phyloP scores from a whole-genome alignment of 2,888 invertebrate species.

The Cactoblastis cactorum region DNA sequence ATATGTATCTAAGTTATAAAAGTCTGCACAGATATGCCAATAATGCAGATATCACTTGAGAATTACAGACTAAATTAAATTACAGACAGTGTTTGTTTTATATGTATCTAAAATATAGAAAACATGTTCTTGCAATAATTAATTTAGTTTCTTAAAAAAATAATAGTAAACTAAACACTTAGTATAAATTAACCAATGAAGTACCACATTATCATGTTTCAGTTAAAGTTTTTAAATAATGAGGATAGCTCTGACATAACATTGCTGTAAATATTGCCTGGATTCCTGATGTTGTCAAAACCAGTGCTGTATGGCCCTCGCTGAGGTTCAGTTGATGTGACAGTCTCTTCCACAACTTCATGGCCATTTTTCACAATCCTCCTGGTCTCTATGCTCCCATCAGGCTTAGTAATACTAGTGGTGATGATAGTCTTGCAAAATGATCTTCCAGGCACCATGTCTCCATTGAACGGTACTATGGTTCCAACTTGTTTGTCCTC shows the following conservation, averaged over 20 bases:
- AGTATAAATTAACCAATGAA: conserved; percentile 1
- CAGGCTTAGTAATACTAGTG: conserved; percentile 62
- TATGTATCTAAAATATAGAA: conserved; percentile 10
- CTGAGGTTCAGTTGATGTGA: conserved; percentile 36
- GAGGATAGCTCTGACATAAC: conserved; percentile 52
- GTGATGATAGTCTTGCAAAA: conserved; percentile 69
- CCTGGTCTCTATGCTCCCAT: conserved; percentile 62
- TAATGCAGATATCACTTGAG: neutral
- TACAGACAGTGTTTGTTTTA: conserved; percentile 9
- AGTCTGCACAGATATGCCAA: neutral
- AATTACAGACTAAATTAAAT: conserved; percentile 4
- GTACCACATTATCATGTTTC: conserved; percentile 21
- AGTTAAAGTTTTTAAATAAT: conserved; percentile 58
- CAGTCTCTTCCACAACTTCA: conserved; percentile 60
- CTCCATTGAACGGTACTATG: conserved; percentile 44
- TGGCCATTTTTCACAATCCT: conserved; percentile 65
- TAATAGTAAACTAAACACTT: neutral
- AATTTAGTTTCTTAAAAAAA: conserved; percentile 1
- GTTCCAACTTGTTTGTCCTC: conserved; percentile 30
- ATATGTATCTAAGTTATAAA: neutral
- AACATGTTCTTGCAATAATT: neutral
- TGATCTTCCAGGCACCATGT: conserved; percentile 52
- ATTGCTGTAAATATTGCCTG: conserved; percentile 40
- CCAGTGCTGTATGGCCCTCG: conserved; percentile 36
- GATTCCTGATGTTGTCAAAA: conserved; percentile 39